Conservation (phyloP, 2,113 vertebrate genomes). For the Elachura formosa region DNA sequence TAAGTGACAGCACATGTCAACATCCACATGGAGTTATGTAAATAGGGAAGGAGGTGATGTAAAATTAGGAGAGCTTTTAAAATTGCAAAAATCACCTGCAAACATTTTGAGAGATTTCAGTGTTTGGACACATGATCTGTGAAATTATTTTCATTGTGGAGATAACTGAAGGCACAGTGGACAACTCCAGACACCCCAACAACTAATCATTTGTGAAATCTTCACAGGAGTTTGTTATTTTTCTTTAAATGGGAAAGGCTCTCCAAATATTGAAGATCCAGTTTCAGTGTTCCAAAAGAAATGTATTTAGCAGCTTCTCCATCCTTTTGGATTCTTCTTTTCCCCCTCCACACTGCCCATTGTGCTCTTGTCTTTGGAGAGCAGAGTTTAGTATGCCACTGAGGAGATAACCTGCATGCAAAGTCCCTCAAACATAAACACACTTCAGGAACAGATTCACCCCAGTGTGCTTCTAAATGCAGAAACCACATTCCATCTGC, state of each 20-base stretch:
- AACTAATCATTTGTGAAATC: neutral
- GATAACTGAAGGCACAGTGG: neutral
- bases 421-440: slow-evolving; percentile 52
- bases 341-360: neutral
- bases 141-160: neutral
- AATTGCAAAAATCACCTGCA: neutral
- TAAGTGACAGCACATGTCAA: neutral
- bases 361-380: neutral
- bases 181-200: neutral
- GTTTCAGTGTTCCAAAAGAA: neutral
- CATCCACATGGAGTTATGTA: neutral
- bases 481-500: slow-evolving; percentile 29
- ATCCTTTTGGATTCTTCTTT: neutral
- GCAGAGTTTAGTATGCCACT: slow-evolving; percentile 26
- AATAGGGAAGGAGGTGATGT: neutral
- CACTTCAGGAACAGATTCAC: slow-evolving; percentile 13
- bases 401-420: slow-evolving; percentile 8
- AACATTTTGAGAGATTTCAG: neutral
- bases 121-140: neutral
- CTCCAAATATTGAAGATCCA: neutral
- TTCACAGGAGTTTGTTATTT: neutral
- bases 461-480: slow-evolving; percentile 2
- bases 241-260: neutral
- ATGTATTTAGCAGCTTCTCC: neutral
- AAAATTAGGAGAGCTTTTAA: neutral